Evolutionary conservation across 2,888 invertebrate species (phyloP).

Genomic region (Perizoma affinitatum): DNA sequence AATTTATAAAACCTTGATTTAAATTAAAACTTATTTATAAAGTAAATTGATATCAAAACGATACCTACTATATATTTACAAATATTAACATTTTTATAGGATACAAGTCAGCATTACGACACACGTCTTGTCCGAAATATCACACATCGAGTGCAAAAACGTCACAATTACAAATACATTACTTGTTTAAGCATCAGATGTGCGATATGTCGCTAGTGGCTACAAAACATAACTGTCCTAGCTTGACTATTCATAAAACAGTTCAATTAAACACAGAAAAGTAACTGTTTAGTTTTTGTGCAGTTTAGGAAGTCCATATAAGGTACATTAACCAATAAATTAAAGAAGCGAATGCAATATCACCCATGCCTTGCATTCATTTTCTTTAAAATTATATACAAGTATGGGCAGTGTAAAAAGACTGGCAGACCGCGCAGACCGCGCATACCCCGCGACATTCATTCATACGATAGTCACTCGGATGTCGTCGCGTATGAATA

Average conservation of each 20-base stretch:
- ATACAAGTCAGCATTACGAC: slow-evolving; percentile 15
- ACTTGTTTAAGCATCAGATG: slow-evolving; percentile 1
- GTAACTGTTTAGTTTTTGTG: background rate
- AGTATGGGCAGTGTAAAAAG: background rate
- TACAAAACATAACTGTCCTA: background rate
- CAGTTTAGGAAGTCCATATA: background rate
- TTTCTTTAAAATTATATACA: background rate
- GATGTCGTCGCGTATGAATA: no score
- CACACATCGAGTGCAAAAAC: slow-evolving; percentile 4
- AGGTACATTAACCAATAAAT: background rate
- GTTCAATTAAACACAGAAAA: no score
- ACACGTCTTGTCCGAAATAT: slow-evolving; percentile 1
- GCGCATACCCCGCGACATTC: no score
- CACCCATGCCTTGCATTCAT: background rate
- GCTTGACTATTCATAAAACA: no score
- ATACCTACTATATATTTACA: slow-evolving; percentile 26
- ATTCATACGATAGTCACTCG: no score
- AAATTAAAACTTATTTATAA: slow-evolving; percentile 11
- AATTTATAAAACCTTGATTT: slow-evolving; percentile 14
- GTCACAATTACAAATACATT: background rate
- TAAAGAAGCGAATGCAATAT: slow-evolving; percentile 1
- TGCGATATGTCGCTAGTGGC: background rate
- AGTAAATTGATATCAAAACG: slow-evolving; percentile 6
- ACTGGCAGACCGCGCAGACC: no score
- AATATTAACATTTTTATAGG: slow-evolving; percentile 22